Conservation (phyloP, 2,113 vertebrate species). For the Lanius ludovicianus region DNA sequence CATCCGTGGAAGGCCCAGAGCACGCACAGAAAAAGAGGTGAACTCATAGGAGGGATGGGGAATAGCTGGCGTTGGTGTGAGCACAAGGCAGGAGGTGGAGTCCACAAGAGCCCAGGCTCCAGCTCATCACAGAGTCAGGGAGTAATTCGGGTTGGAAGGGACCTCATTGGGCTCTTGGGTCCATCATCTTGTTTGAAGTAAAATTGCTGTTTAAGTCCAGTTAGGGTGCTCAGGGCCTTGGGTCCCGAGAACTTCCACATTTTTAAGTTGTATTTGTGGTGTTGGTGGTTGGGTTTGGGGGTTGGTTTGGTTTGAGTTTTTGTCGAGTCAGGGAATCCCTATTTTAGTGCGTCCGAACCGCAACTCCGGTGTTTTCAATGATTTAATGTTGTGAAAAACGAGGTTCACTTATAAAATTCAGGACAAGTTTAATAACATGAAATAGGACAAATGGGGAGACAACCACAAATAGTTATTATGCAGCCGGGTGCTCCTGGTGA, state of each 20-base stretch:
- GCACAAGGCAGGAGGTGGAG: not conserved
- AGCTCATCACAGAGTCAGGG: fast-evolving
- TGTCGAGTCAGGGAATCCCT: not conserved
- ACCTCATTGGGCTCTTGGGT: fast-evolving
- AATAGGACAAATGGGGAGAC: too few species aligned
- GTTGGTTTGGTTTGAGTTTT: not conserved
- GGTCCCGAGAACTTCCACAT: not conserved
- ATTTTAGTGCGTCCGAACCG: not conserved
- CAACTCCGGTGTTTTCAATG: fast-evolving
- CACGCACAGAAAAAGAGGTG: not conserved
- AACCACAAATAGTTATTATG: too few species aligned
- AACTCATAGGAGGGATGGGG: fast-evolving
- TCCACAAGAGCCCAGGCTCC: not conserved
- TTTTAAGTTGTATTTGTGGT: not conserved
- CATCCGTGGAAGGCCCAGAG: not conserved
- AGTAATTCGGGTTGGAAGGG: not conserved
- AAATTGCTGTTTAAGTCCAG: fast-evolving
- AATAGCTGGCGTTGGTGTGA: fast-evolving
- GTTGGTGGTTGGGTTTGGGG: not conserved
- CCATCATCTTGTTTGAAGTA: not conserved
- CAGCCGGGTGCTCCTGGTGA: too few species aligned
- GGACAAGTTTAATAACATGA: too few species aligned
- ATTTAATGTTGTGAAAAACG: too few species aligned
- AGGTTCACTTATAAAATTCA: too few species aligned
- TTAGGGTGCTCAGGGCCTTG: not conserved